Base-by-base conservation (phyloP, 2,113 vertebrate genomes). In the Muntiacus reevesi region DNA sequence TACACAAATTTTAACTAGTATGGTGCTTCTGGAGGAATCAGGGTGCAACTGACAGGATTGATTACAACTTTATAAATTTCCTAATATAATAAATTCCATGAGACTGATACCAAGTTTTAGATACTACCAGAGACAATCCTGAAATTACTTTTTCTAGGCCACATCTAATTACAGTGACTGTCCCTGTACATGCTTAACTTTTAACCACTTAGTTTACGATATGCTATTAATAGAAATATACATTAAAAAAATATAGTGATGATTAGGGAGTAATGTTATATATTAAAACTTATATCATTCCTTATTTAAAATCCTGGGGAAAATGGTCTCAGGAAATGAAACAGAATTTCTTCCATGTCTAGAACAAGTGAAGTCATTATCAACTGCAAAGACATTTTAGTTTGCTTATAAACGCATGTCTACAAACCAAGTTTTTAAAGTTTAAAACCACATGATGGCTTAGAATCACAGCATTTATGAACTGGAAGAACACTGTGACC, bases 281-380 rank as follows among this genome's bases (percentile, higher is more conserved):
- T 25, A 67, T 7, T 89, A 79, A 40, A 84, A 78, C 17, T 79
- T 94, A 40, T 8, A 92, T 36, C 15, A 40, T 88, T 84, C 54
- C 95, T 84, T 74, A 94, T 78, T 89, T 93, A 59, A 76, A 55
- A 79, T 45, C 27, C 87, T 76, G 17, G 93, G 78, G 62, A 74
- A 95, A 96, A 93, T 89, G 5, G n/a, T 36, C 52, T 81, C 23
- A 62, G 76, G 74, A 96, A 95, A 97, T 94, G 50, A 81, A 89
- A 95, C 67, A 54, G n/a, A 64, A 93, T 93, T 62, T 96, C 57
- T 87, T 89, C 85, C 55, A 40, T 19, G 11, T 28, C 59, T 89
- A 79, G 64, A 95, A 85, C 23, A 93, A 87, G 19, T 55, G 57
- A 93, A 96, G 52, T 85, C 88, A 84, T 4, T 54, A 82, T 91